phyloP scores from a whole-genome alignment of 1,140 invertebrate genomes.

The Aphaenogaster floridana region DNA sequence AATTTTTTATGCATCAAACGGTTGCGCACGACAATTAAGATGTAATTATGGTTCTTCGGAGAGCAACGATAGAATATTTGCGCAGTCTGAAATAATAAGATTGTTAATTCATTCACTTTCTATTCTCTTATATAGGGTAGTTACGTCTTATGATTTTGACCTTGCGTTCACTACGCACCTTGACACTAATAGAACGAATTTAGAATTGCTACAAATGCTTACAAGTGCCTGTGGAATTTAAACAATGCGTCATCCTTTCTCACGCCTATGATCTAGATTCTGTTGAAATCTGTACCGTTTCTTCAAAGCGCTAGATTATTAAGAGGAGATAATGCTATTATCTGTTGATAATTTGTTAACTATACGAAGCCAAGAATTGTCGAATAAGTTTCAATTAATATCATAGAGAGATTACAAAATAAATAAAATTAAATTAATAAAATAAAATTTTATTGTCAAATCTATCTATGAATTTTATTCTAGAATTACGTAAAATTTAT shows the following conservation, averaged over 20 bases:
- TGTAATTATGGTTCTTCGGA: neutral
- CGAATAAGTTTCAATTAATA: neutral
- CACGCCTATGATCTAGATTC: constrained; percentile 62
- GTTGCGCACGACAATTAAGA: neutral
- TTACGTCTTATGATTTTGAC: neutral
- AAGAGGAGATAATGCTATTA: neutral
- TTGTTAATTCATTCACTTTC: neutral
- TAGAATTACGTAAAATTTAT: neutral
- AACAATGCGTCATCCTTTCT: constrained; percentile 2
- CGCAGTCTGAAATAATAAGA: neutral
- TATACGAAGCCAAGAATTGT: neutral
- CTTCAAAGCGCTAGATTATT: neutral
- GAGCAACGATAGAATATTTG: neutral
- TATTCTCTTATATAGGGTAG: constrained; percentile 16
- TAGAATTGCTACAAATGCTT: neutral
- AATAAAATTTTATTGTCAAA: constrained; percentile 3
- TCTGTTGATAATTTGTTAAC: neutral
- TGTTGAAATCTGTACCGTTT: neutral
- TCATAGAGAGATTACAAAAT: neutral
- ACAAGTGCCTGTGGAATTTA: constrained; percentile 33
- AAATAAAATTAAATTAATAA: neutral
- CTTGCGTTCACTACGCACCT: constrained; percentile 52
- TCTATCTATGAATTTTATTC: neutral
- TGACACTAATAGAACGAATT: constrained; percentile 59
- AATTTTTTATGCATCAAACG: constrained; percentile 11